Evolutionary conservation across 1,140 invertebrate genomes (phyloP).

Genomic region (Acromyrmex echinatior): DNA sequence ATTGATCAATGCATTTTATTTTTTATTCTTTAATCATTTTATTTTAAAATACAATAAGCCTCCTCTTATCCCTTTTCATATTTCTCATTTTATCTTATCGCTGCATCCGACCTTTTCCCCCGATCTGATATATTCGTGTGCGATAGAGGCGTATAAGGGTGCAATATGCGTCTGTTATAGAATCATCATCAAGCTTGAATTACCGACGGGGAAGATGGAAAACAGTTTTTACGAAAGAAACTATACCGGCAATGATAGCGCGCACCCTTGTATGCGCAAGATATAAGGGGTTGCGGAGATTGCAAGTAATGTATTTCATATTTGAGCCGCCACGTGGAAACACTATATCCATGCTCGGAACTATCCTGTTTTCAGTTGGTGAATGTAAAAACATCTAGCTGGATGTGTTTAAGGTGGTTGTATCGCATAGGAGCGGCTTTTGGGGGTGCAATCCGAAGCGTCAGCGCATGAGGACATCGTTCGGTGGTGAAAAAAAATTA

Average conservation of each 20-base stretch:
- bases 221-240: not conserved
- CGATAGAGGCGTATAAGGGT: not conserved
- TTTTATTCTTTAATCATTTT: not conserved
- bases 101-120: not conserved
- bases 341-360: not conserved
- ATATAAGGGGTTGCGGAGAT: conserved; percentile 2
- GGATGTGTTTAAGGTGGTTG: not conserved
- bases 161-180: not conserved
- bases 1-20: not conserved
- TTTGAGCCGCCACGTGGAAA: conserved; percentile 30
- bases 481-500: too few relatives aligned
- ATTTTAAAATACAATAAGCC: not conserved
- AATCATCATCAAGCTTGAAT: conserved; percentile 4
- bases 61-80: not conserved
- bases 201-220: conserved; percentile 36
- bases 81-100: conserved; percentile 15
- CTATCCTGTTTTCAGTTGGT: not conserved
- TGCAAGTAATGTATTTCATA: conserved; percentile 7
- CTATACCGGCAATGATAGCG: not conserved
- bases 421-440: too few relatives aligned
- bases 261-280: not conserved
- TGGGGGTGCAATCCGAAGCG: too few relatives aligned
- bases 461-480: too few relatives aligned
- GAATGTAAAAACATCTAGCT: conserved; percentile 13
- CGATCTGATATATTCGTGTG: not conserved